Evolutionary conservation across 2,113 vertebrate genomes (phyloP).

Genomic region (Eretmochelys imbricata): DNA sequence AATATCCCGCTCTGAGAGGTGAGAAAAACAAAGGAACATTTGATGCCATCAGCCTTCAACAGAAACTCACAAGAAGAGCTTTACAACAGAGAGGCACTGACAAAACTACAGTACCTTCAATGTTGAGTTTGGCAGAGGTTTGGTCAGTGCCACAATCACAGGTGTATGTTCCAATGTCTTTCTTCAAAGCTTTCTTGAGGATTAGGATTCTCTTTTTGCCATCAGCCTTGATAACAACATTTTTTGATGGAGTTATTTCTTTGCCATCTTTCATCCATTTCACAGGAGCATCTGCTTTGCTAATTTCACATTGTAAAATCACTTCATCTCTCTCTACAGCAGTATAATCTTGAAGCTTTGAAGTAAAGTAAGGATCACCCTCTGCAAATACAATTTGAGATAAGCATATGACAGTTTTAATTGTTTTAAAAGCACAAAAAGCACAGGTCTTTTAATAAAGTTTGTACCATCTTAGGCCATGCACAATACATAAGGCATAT

Average conservation of each 20-base stretch:
- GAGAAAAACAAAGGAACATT: not conserved
- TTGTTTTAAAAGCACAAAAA: not conserved
- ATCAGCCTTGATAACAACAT: constrained; percentile 86
- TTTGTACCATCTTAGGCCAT: not conserved
- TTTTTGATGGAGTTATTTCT: constrained; percentile 94
- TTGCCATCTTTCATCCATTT: constrained; percentile 94
- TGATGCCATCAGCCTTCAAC: not conserved
- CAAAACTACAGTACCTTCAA: constrained; percentile 86
- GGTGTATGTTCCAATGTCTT: constrained; percentile 87
- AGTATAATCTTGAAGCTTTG: constrained; percentile 95
- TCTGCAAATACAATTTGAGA: constrained; percentile 80
- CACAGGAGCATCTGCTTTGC: constrained; percentile 89
- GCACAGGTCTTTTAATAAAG: not conserved
- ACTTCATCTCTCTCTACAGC: constrained; percentile 96
- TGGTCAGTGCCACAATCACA: constrained; percentile 96
- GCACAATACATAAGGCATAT: not conserved
- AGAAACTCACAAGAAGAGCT: not conserved
- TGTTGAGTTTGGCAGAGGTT: constrained; percentile 91
- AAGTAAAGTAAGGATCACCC: constrained; percentile 95
- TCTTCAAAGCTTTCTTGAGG: constrained; percentile 90
- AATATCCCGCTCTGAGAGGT: constrained; percentile 91
- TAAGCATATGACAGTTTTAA: not conserved
- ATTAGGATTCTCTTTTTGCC: constrained; percentile 90
- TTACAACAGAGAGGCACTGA: not conserved
- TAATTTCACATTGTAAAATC: constrained; percentile 92